A percentile compares a stretch with the other conserved stretches of the same genome.
These are phyloP conservation scores for Boulengeromyrus knoepffleri DNA, from an alignment of 2,113 vertebrate species.

Conservation along the genomic window DNA sequence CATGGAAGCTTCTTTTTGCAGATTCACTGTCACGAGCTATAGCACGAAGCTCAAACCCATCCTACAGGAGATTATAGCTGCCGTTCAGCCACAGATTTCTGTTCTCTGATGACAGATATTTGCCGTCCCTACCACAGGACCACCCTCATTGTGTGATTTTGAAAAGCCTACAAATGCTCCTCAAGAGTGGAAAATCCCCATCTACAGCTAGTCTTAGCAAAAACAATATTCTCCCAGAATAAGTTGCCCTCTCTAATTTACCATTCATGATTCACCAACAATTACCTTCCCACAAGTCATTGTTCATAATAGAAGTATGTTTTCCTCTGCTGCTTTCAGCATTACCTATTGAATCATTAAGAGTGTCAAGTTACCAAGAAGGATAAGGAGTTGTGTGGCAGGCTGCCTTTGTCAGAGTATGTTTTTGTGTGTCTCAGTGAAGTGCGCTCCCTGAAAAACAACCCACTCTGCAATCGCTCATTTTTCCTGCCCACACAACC, in stretches of 20 bases:
- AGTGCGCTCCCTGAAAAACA: not conserved
- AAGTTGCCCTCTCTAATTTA: not conserved
- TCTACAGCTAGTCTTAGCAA: not conserved
- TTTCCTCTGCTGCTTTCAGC: not conserved
- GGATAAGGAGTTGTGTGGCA: not conserved
- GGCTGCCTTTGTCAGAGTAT: not conserved
- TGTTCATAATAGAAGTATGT: not conserved
- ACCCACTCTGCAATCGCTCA: not conserved
- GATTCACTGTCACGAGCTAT: not conserved
- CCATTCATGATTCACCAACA: not conserved
- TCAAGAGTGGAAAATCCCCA: conserved; percentile 8
- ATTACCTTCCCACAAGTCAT: not conserved
- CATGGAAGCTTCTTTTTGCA: not conserved
- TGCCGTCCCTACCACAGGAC: not conserved
- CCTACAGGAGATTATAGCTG: not conserved
- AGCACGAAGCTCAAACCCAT: not conserved
- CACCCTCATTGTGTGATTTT: not conserved
- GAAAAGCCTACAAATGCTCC: not conserved
- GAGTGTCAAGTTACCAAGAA: not conserved
- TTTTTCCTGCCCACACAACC: conserved; percentile 12
- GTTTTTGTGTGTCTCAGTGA: not conserved
- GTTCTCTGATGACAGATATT: not conserved
- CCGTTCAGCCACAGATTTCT: not conserved
- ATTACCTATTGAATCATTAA: not conserved
- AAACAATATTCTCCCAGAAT: not conserved